These are phyloP conservation scores for Rhodinocichla rosea DNA, from an alignment of 2,113 vertebrate genomes.

Conservation along the genomic window DNA sequence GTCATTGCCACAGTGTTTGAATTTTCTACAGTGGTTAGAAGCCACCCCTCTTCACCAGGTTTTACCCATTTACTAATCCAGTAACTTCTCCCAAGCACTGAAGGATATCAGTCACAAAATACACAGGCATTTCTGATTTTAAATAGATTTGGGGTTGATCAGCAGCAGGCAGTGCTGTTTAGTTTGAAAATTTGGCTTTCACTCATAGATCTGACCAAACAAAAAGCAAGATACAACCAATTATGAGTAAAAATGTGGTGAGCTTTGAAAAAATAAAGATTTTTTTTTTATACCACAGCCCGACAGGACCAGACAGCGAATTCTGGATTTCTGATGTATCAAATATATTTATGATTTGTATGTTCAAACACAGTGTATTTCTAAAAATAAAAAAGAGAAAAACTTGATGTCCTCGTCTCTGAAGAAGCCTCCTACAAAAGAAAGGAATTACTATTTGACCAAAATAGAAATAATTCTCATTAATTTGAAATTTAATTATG, in stretches of 20 bases:
- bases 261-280: neutral
- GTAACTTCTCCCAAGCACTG: neutral
- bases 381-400: neutral
- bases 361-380: neutral
- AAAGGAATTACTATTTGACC: neutral
- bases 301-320: neutral
- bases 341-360: neutral
- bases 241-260: neutral
- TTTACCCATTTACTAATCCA: neutral
- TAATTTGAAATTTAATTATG: neutral
- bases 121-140: fast-evolving
- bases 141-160: neutral
- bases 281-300: neutral
- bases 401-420: neutral
- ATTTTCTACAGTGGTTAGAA: neutral
- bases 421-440: neutral
- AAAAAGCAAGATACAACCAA: neutral
- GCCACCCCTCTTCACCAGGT: neutral
- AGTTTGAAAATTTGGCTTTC: neutral
- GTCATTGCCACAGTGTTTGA: neutral
- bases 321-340: neutral
- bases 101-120: neutral
- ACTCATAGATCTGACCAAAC: neutral
- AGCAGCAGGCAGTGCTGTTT: neutral
- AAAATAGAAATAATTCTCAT: neutral